Conservation (phyloP, 2,113 vertebrate species). For the Elephas maximus region DNA sequence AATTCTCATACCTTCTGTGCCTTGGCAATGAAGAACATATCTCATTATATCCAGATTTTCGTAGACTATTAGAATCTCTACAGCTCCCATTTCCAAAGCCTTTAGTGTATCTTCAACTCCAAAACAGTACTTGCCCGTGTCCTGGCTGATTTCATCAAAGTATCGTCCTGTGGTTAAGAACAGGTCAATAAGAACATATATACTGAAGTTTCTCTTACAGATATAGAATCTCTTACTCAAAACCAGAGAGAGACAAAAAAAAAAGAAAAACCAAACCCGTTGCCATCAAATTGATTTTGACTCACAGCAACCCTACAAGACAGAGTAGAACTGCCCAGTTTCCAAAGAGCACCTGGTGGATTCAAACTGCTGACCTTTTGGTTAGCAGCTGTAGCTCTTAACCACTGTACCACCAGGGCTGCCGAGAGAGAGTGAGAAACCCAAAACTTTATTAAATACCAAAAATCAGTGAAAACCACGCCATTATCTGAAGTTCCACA, state of each 20-base stretch:
- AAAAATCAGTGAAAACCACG: neutral
- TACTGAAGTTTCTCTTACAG: slow-evolving; percentile 32
- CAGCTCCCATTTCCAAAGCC: slow-evolving; percentile 99
- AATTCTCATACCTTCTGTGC: slow-evolving; percentile 93
- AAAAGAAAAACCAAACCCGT: neutral
- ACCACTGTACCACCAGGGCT: too few relatives aligned
- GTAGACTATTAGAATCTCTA: slow-evolving; percentile 99
- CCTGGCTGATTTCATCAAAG: slow-evolving; percentile 99
- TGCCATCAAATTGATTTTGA: too few relatives aligned
- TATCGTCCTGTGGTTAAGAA: slow-evolving; percentile 93
- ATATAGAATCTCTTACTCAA: neutral
- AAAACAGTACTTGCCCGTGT: slow-evolving; percentile 99
- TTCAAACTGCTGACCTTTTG: too few relatives aligned
- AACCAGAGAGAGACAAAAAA: neutral
- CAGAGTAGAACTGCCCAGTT: too few relatives aligned
- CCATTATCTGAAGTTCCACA: neutral
- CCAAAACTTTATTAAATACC: neutral
- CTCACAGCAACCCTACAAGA: too few relatives aligned
- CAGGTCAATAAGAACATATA: slow-evolving; percentile 36
- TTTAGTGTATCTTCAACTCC: slow-evolving; percentile 99
- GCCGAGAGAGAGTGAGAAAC: too few relatives aligned
- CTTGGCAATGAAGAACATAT: slow-evolving; percentile 98
- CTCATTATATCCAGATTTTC: slow-evolving; percentile 99
- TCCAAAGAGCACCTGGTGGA: too few relatives aligned
- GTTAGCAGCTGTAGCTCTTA: too few relatives aligned